A percentile compares a stretch with the other conserved stretches of the same genome.
Conservation (phyloP, 2,113 vertebrate genomes). For the Noctilio leporinus region DNA sequence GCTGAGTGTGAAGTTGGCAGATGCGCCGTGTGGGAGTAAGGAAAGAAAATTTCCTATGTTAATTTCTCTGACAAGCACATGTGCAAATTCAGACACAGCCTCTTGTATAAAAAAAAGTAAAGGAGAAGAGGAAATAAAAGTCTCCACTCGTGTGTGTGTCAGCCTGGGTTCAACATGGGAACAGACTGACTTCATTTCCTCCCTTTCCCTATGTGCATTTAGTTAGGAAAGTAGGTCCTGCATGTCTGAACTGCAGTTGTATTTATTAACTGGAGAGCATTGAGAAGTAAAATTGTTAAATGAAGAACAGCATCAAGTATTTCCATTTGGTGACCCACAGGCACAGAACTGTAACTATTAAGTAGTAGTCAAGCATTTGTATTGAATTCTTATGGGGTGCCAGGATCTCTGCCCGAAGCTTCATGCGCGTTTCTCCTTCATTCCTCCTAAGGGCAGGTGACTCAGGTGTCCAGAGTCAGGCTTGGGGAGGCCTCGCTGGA, state of each 20-base stretch:
- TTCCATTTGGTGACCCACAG: not conserved
- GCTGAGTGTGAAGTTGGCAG: slow-evolving; percentile 33
- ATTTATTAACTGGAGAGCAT: not conserved
- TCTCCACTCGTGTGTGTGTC: not conserved
- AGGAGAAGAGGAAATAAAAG: not conserved
- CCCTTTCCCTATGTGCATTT: not conserved
- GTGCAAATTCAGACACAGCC: slow-evolving; percentile 12
- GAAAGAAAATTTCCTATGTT: slow-evolving; percentile 45
- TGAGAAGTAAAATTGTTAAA: not conserved
- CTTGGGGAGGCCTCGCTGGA: not conserved
- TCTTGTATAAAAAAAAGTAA: not conserved
- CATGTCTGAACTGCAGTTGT: not conserved
- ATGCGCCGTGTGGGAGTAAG: slow-evolving; percentile 46
- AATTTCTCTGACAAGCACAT: slow-evolving; percentile 48
- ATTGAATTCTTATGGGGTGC: not conserved
- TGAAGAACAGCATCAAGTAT: not conserved
- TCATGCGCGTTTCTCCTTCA: not conserved
- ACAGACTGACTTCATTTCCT: not conserved
- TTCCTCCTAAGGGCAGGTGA: not conserved
- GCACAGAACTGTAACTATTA: not conserved
- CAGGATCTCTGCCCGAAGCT: not conserved
- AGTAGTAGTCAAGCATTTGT: not conserved
- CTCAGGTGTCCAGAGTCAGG: not conserved
- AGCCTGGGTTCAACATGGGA: not conserved
- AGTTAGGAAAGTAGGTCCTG: not conserved